phyloP scores from a whole-genome alignment of 2,888 invertebrate genomes.

The Amiota minor region DNA sequence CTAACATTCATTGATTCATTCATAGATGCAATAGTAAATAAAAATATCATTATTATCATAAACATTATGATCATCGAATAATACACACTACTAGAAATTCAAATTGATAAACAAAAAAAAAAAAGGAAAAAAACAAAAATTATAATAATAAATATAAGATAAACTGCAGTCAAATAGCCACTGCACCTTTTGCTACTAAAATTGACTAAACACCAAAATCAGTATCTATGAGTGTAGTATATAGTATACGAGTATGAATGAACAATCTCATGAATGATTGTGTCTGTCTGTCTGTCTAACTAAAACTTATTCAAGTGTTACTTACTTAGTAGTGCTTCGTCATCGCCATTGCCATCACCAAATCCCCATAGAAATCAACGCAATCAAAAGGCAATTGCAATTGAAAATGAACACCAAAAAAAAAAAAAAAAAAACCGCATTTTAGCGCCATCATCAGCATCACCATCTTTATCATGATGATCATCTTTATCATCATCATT shows the following conservation, averaged over 20 bases:
- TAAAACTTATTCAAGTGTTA: neutral
- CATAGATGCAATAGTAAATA: neutral
- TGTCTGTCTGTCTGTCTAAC: too few species aligned
- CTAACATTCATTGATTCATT: constrained; percentile 33
- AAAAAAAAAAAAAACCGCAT: too few species aligned
- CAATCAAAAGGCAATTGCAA: neutral
- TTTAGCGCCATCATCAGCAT: neutral
- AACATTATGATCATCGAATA: constrained; percentile 4
- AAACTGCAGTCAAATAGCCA: constrained; percentile 2
- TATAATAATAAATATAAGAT: neutral
- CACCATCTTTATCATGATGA: neutral
- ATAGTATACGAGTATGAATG: too few species aligned
- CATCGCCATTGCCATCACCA: neutral
- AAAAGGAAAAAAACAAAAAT: too few species aligned
- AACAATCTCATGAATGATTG: too few species aligned
- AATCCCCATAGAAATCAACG: neutral
- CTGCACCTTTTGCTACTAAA: neutral
- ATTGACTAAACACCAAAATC: too few species aligned
- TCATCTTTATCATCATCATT: neutral
- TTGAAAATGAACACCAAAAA: too few species aligned
- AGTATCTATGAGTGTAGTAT: too few species aligned
- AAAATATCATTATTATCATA: constrained; percentile 19
- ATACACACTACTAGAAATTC: neutral
- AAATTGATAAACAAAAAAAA: too few species aligned
- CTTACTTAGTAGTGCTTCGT: neutral